phyloP scores from a whole-genome alignment of 2,797 vertebrate genomes.

The Rhynchonycteris naso region DNA sequence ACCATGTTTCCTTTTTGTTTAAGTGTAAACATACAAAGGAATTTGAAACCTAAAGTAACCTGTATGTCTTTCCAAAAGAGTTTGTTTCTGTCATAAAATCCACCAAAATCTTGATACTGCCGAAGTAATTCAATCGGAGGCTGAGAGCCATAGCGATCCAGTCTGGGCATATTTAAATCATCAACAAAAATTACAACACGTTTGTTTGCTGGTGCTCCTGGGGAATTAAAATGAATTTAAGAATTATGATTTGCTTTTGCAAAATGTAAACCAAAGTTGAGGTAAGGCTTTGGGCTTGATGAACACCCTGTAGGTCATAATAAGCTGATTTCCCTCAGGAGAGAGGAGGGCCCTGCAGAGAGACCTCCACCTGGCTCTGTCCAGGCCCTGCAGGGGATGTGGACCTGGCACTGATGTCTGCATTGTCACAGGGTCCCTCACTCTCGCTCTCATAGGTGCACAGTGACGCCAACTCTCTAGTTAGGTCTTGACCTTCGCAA shows the following conservation, averaged over 20 bases:
- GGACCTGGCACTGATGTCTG: not conserved
- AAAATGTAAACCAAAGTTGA: not conserved
- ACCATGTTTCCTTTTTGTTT: not conserved
- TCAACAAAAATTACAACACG: slow-evolving; percentile 92
- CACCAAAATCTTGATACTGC: slow-evolving; percentile 93
- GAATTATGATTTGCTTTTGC: not conserved
- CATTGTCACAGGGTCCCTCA: not conserved
- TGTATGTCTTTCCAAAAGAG: slow-evolving; percentile 93
- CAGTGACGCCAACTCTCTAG: not conserved
- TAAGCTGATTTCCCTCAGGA: not conserved
- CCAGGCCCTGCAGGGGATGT: not conserved
- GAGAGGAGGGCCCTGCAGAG: not conserved
- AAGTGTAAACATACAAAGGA: not conserved
- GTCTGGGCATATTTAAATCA: slow-evolving; percentile 92
- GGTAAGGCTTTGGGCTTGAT: not conserved
- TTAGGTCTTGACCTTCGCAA: not conserved
- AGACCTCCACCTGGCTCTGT: not conserved
- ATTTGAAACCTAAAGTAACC: slow-evolving; percentile 78
- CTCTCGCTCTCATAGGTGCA: not conserved
- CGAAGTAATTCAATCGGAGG: slow-evolving; percentile 91
- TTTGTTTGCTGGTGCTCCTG: slow-evolving; percentile 90
- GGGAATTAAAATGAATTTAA: slow-evolving; percentile 15
- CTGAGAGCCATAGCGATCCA: slow-evolving; percentile 92
- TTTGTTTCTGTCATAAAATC: slow-evolving; percentile 91
- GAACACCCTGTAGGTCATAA: not conserved